Conservation (phyloP, 2,797 vertebrate genomes). For the Dermochelys coriacea region DNA sequence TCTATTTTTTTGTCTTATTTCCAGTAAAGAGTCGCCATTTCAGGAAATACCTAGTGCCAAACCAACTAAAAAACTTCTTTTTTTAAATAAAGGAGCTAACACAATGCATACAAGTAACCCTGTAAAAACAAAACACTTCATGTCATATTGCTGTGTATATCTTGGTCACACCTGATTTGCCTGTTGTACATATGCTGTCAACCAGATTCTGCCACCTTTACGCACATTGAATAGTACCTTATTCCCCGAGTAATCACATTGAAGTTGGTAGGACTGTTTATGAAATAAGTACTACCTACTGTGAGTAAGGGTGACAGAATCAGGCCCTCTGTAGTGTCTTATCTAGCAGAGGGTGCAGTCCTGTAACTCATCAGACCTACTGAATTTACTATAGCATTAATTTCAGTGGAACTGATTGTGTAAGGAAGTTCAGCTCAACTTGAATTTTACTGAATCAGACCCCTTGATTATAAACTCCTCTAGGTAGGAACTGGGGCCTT, state of each 20-base stretch:
- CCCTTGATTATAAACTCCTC: background rate
- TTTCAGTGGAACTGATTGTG: background rate
- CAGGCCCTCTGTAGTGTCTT: background rate
- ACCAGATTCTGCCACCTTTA: background rate
- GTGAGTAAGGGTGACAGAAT: background rate
- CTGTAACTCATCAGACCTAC: background rate
- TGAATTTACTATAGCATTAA: background rate
- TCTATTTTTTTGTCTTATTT: background rate
- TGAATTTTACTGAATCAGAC: background rate
- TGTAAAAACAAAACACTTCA: background rate
- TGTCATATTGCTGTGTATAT: background rate
- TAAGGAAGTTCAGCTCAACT: background rate
- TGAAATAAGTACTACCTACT: background rate
- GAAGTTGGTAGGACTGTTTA: background rate
- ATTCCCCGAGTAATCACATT: background rate
- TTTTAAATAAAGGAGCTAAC: background rate
- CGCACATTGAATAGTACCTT: background rate
- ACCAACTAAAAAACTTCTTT: background rate
- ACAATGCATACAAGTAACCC: background rate
- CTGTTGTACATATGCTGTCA: background rate
- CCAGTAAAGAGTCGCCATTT: background rate
- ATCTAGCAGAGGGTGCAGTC: rapidly evolving
- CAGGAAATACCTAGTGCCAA: background rate
- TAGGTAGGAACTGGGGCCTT: background rate
- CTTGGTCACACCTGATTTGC: too few species aligned